phyloP scores from a whole-genome alignment of 1,140 invertebrate species.

The Drosophila baimaii region DNA sequence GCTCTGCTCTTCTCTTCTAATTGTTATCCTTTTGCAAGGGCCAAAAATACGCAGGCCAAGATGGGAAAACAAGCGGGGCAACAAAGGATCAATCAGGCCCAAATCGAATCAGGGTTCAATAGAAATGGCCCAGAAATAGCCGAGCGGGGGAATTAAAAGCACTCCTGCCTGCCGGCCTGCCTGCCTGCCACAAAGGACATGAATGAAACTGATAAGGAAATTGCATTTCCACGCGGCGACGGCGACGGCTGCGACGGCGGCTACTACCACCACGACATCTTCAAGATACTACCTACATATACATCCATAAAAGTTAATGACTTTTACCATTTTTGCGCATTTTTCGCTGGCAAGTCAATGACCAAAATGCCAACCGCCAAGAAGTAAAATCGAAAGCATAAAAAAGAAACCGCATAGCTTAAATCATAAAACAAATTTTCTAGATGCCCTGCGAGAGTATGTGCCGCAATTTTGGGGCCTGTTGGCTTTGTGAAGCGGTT shows the following conservation, averaged over 20 bases:
- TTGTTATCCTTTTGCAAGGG: slow-evolving; percentile 14
- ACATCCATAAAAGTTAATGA: slow-evolving; percentile 67
- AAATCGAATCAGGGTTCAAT: slow-evolving; percentile 65
- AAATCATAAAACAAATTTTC: slow-evolving; percentile 67
- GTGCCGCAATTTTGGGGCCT: neutral
- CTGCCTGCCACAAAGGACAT: slow-evolving; percentile 10
- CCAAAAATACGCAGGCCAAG: neutral
- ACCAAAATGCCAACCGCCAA: slow-evolving; percentile 46
- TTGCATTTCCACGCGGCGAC: slow-evolving; percentile 74
- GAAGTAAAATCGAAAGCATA: slow-evolving; percentile 65
- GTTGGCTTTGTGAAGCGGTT: neutral
- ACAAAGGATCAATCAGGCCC: slow-evolving; percentile 54
- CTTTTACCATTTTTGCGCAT: slow-evolving; percentile 57
- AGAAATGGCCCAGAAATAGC: slow-evolving; percentile 21
- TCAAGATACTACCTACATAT: neutral
- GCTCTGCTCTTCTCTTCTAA: slow-evolving; percentile 5
- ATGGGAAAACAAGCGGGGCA: neutral
- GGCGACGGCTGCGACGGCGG: no score
- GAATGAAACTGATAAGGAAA: slow-evolving; percentile 64
- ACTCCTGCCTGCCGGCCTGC: neutral
- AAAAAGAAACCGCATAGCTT: slow-evolving; percentile 47
- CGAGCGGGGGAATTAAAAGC: slow-evolving; percentile 22
- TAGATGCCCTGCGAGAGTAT: slow-evolving; percentile 27
- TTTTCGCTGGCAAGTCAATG: slow-evolving; percentile 62
- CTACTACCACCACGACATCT: neutral